These are phyloP conservation scores for Dendrocincla tyrannina DNA, from an alignment of 2,797 vertebrate species.

Conservation along the genomic window DNA sequence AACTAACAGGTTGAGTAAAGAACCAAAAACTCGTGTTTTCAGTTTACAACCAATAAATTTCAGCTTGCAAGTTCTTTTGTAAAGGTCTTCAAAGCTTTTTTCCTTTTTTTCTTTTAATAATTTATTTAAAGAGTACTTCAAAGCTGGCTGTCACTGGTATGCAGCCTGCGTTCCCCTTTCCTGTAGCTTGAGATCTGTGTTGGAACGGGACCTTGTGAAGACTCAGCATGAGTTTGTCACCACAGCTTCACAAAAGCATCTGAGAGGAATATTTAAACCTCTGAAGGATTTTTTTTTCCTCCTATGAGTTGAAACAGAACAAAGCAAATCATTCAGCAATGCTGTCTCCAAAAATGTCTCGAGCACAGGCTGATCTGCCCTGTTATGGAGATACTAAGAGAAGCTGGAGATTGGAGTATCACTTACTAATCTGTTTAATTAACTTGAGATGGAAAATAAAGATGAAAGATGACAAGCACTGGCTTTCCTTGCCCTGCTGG, in stretches of 20 bases:
- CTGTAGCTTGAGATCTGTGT: not conserved
- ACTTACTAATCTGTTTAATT: not conserved
- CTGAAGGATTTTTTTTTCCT: not conserved
- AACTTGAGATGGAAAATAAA: not conserved
- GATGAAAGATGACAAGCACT: not conserved
- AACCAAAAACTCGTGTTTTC: not conserved
- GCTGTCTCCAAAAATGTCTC: not conserved
- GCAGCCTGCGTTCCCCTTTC: not conserved
- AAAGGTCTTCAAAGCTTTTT: not conserved
- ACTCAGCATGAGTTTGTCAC: not conserved
- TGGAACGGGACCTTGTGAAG: not conserved
- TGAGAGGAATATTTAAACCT: not conserved
- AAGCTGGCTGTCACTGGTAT: not conserved
- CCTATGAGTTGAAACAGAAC: not conserved
- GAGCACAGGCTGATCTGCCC: not conserved
- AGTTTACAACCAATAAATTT: not conserved
- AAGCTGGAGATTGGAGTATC: not conserved
- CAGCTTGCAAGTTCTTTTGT: not conserved
- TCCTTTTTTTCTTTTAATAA: fast-evolving
- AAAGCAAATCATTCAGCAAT: not conserved
- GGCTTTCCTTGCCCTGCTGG: not conserved
- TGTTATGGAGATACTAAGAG: not conserved
- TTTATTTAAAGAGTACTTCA: not conserved
- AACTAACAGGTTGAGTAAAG: not conserved
- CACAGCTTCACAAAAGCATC: not conserved